Conservation (phyloP, 2,888 invertebrate species). For the Noctua comes region DNA sequence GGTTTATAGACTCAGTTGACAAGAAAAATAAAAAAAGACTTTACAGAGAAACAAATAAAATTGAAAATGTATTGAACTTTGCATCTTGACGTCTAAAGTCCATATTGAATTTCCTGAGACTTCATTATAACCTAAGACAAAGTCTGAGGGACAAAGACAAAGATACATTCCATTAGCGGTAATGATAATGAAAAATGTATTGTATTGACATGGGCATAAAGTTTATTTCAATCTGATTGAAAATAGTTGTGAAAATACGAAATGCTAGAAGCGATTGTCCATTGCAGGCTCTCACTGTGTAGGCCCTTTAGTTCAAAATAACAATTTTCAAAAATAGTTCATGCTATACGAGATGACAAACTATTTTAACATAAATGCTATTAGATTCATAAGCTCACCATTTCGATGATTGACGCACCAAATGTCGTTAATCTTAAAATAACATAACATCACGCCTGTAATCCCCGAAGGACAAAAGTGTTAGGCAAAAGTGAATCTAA, state of each 20-base stretch:
- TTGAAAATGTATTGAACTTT: constrained; percentile 4
- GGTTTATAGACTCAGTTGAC: neutral
- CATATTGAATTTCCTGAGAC: neutral
- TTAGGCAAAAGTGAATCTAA: too few species aligned
- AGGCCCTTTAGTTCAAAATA: neutral
- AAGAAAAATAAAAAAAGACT: constrained; percentile 3
- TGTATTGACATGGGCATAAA: neutral
- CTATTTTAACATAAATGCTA: neutral
- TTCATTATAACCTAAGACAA: neutral
- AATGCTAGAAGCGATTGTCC: neutral
- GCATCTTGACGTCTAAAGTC: neutral
- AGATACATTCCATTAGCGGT: neutral
- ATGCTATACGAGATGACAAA: neutral
- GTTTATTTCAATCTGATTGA: neutral
- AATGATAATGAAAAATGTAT: neutral
- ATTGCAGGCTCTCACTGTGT: neutral
- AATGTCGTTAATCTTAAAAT: too few species aligned
- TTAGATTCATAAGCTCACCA: neutral
- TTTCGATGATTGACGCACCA: neutral
- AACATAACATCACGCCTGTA: too few species aligned
- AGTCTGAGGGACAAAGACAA: neutral
- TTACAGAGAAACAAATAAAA: neutral
- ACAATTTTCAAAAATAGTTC: neutral
- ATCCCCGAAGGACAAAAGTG: too few species aligned
- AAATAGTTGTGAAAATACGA: neutral